Conservation (phyloP, 1,140 invertebrate genomes). For the Trichogramma pretiosum region DNA sequence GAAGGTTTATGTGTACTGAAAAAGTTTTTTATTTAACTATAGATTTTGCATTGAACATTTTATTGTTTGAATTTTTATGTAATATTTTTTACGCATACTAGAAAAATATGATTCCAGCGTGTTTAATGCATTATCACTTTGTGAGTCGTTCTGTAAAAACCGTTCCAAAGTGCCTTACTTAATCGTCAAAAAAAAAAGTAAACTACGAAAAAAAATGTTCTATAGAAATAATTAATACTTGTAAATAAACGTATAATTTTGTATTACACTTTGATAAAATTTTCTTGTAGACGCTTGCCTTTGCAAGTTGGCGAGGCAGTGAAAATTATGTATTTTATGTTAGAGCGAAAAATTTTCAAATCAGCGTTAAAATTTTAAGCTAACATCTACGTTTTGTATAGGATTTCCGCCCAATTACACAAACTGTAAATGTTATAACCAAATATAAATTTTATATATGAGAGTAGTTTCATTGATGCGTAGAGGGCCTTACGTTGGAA, state of each 20-base stretch:
- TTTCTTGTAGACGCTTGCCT: constrained; percentile 10
- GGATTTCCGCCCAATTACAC: too few species aligned
- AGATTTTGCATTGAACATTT: constrained; percentile 11
- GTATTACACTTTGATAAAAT: constrained; percentile 32
- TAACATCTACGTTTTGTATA: too few species aligned
- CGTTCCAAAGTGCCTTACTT: constrained; percentile 45
- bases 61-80: constrained; percentile 13
- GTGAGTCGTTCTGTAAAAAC: constrained; percentile 29
- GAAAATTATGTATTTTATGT: too few species aligned
- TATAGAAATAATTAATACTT: constrained; percentile 26
- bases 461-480: constrained; percentile 17
- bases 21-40: too few species aligned
- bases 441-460: constrained; percentile 19
- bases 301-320: constrained; percentile 15
- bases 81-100: too few species aligned
- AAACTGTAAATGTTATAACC: constrained; percentile 20
- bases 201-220: constrained; percentile 13
- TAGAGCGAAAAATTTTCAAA: too few species aligned
- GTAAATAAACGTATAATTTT: constrained; percentile 41
- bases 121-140: constrained; percentile 13
- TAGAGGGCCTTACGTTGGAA: constrained; percentile 9
- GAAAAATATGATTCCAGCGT: too few species aligned
- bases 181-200: too few species aligned
- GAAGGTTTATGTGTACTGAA: too few species aligned
- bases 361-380: too few species aligned